A percentile compares a stretch with the other conserved stretches of the same genome.
These are phyloP conservation scores for Heliothis virescens DNA, from an alignment of 1,140 invertebrate species.

Conservation along the genomic window DNA sequence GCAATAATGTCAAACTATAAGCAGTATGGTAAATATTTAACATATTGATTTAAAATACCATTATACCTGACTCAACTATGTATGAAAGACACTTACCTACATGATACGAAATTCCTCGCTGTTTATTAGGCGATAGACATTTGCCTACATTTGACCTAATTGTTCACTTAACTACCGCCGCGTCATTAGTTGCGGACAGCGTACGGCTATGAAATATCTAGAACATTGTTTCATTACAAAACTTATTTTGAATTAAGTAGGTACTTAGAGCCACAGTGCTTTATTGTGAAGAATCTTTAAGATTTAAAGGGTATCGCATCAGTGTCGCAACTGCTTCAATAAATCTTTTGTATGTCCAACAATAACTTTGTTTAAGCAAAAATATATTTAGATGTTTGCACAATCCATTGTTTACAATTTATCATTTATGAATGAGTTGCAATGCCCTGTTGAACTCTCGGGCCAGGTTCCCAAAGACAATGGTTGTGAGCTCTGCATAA, in stretches of 20 bases:
- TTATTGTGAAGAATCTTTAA: too few relatives aligned
- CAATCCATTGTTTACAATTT: constrained; percentile 40
- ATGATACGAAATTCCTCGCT: constrained; percentile 19
- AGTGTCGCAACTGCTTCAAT: too few relatives aligned
- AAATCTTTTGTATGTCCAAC: constrained; percentile 1
- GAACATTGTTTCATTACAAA: constrained; percentile 34
- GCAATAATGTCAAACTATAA: constrained; percentile 19
- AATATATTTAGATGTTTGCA: constrained; percentile 37
- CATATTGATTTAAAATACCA: neutral
- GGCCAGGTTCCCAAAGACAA: constrained; percentile 60
- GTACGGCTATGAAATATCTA: constrained; percentile 30
- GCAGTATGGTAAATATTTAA: neutral
- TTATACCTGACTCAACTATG: constrained; percentile 15
- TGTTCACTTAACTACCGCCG: constrained; percentile 38
- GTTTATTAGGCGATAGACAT: constrained; percentile 40
- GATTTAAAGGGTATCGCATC: too few relatives aligned
- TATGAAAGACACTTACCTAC: constrained; percentile 10
- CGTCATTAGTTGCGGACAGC: constrained; percentile 37
- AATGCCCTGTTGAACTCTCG: constrained; percentile 45
- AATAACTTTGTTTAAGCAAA: constrained; percentile 10
- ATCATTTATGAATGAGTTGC: constrained; percentile 42
- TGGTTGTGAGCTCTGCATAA: constrained; percentile 54
- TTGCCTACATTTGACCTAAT: constrained; percentile 46
- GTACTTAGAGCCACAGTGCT: neutral
- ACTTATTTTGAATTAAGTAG: constrained; percentile 1